Conservation (phyloP, 1,140 invertebrate species). For the roundworm (Caenorhabditis elegans) region DNA sequence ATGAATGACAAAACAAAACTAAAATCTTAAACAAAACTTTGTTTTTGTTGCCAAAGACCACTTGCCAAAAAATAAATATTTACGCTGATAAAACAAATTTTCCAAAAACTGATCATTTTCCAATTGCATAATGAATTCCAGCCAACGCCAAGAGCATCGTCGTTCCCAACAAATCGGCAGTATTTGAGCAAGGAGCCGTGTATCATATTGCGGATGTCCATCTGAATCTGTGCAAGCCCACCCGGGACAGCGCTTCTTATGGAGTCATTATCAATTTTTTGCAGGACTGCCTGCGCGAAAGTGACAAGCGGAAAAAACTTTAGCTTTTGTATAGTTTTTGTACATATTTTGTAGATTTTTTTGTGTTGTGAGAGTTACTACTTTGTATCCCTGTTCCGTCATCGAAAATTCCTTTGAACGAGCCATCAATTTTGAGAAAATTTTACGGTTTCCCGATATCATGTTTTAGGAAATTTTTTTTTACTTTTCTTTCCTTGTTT, state of each 20-base stretch:
- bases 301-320: not conserved
- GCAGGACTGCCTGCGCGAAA: conserved; percentile 31
- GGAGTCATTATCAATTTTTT: conserved; percentile 42
- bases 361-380: not conserved
- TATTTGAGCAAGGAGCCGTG: conserved; percentile 36
- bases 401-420: not conserved
- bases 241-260: conserved; percentile 31
- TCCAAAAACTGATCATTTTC: too few species aligned
- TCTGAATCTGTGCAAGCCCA: conserved; percentile 48
- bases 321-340: not conserved
- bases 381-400: not conserved
- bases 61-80: too few species aligned
- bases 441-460: not conserved
- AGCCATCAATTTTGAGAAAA: not conserved
- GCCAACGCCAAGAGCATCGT: conserved; percentile 40
- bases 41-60: too few species aligned
- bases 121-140: not conserved
- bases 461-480: not conserved
- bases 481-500: not conserved
- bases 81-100: too few species aligned
- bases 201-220: conserved; percentile 50
- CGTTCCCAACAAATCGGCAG: conserved; percentile 38
- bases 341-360: not conserved
- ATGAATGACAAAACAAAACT: too few species aligned
- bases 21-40: too few species aligned